Evolutionary conservation across 2,113 vertebrate species (phyloP).

Genomic region (Phycodurus eques): DNA sequence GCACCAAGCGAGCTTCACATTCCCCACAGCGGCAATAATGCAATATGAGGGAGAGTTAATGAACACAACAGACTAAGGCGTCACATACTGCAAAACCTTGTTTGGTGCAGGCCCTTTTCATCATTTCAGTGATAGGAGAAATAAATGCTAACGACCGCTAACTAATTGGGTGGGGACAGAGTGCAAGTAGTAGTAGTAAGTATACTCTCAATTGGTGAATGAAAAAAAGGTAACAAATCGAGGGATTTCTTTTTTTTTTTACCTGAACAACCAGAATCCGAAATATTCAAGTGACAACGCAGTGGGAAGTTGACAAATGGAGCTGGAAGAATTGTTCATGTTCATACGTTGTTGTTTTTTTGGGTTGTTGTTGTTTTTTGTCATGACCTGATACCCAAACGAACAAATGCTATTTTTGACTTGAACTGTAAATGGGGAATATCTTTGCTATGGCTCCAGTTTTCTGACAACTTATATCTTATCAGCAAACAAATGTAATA

Average conservation of each 20-base stretch:
- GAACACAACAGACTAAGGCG: slow-evolving; percentile 18
- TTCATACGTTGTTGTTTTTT: neutral
- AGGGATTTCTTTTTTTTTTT: neutral
- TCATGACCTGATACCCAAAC: too few species aligned
- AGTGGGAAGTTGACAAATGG: neutral
- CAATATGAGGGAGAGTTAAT: slow-evolving; percentile 43
- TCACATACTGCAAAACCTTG: neutral
- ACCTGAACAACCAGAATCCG: neutral
- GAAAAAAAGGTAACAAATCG: neutral
- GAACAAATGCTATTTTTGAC: too few species aligned
- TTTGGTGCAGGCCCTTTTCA: neutral
- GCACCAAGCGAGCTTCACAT: slow-evolving; percentile 35
- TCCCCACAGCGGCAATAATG: slow-evolving; percentile 44
- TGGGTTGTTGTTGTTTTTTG: too few species aligned
- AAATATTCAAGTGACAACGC: neutral
- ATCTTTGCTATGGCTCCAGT: too few species aligned
- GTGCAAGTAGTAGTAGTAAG: too few species aligned
- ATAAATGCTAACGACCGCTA: neutral
- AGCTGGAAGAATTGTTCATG: neutral
- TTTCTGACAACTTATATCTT: too few species aligned
- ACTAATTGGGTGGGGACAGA: neutral
- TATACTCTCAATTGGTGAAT: neutral
- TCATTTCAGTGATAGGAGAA: neutral
- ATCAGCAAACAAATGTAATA: too few species aligned
- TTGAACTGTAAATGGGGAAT: too few species aligned